These are phyloP conservation scores for Emmelina monodactyla DNA, from an alignment of 2,888 invertebrate genomes.

Conservation along the genomic window DNA sequence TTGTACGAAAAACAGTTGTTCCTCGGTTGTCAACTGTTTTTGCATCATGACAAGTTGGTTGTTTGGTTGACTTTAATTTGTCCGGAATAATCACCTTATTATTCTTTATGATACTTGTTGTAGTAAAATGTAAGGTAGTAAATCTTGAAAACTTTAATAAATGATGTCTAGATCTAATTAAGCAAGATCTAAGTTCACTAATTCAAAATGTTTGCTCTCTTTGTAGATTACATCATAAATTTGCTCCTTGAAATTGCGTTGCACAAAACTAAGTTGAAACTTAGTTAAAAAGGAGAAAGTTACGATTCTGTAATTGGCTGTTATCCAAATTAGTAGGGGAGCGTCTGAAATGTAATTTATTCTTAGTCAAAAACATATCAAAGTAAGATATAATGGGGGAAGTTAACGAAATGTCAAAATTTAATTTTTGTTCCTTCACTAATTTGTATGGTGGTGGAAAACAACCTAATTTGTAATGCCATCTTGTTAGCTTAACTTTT, in stretches of 20 bases:
- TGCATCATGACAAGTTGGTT: slow-evolving; percentile 51
- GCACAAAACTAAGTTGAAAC: slow-evolving; percentile 40
- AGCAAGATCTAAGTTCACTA: slow-evolving; percentile 23
- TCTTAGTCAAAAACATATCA: too few species aligned
- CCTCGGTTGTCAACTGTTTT: slow-evolving; percentile 49
- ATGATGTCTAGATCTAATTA: slow-evolving; percentile 33
- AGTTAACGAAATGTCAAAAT: too few species aligned
- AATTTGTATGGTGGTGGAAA: too few species aligned
- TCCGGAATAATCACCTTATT: slow-evolving; percentile 54
- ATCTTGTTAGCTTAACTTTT: too few species aligned
- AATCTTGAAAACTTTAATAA: slow-evolving; percentile 20
- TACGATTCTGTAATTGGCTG: slow-evolving; percentile 45
- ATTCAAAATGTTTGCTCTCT: slow-evolving; percentile 26
- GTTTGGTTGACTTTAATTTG: slow-evolving; percentile 37
- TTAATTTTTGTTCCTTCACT: too few species aligned
- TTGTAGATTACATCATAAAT: slow-evolving; percentile 42
- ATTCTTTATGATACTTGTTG: too few species aligned
- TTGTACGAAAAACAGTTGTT: slow-evolving; percentile 44
- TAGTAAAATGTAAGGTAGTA: too few species aligned
- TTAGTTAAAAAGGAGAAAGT: slow-evolving; percentile 32
- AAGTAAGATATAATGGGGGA: too few species aligned
- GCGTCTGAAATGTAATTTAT: slow-evolving; percentile 8
- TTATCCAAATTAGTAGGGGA: slow-evolving; percentile 41
- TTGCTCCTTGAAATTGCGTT: slow-evolving; percentile 36
- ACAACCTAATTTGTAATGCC: too few species aligned